Conservation (phyloP, 2,797 vertebrate species). For the Iguana delicatissima region DNA sequence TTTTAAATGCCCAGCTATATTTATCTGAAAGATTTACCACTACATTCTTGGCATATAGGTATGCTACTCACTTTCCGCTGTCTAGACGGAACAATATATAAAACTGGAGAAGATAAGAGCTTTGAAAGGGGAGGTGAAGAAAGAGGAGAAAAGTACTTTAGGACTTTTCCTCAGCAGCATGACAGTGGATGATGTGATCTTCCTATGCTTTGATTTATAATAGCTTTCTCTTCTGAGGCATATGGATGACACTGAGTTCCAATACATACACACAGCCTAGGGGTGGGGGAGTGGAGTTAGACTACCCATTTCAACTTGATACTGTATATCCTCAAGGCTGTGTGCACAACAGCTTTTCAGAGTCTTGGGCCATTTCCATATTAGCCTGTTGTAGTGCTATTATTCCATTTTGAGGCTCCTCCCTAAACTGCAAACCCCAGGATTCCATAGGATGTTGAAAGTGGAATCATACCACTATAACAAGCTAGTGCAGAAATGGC, state of each 20-base stretch:
- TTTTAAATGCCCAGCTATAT: constrained; percentile 78
- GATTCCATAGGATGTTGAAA: too few species aligned
- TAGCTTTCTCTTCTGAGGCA: constrained; percentile 42
- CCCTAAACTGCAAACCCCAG: too few species aligned
- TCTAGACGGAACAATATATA: constrained; percentile 77
- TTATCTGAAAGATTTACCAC: constrained; percentile 78
- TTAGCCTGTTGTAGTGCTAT: too few species aligned
- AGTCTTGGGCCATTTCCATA: neutral
- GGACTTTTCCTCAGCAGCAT: constrained; percentile 36
- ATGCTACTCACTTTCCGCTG: constrained; percentile 73
- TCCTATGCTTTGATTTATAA: constrained; percentile 48
- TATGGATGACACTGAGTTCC: constrained; percentile 46
- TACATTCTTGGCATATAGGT: constrained; percentile 71
- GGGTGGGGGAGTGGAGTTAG: constrained; percentile 30
- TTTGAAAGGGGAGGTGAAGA: constrained; percentile 41
- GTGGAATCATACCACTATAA: too few species aligned
- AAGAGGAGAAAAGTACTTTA: constrained; percentile 56
- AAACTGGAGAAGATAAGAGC: constrained; percentile 69
- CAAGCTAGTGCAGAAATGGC: too few species aligned
- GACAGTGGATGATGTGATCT: constrained; percentile 24
- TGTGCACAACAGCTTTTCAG: neutral
- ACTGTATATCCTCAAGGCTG: neutral
- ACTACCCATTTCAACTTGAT: neutral
- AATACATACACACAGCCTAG: constrained; percentile 52
- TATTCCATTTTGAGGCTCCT: too few species aligned